Conservation (phyloP, 2,797 vertebrate species). For the Acanthiza pusilla region DNA sequence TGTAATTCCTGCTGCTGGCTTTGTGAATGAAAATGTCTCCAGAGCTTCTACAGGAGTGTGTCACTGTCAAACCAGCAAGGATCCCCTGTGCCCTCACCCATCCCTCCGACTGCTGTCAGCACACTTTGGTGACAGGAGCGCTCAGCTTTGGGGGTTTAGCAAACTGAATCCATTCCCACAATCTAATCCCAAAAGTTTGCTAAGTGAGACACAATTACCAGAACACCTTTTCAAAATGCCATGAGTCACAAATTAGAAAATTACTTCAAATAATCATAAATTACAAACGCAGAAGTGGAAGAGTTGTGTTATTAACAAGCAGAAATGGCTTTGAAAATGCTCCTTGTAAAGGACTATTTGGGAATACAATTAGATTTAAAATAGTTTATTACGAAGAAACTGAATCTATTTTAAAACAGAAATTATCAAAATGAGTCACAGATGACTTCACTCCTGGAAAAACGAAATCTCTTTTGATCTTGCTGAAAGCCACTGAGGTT, state of each 20-base stretch:
- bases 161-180: background rate
- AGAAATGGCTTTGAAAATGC: background rate
- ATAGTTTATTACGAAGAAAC: background rate
- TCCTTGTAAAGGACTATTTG: background rate
- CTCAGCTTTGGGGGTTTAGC: background rate
- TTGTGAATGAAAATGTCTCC: no score
- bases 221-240: background rate
- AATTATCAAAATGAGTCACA: slow-evolving; percentile 35
- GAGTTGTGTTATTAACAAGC: background rate
- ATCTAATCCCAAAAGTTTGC: background rate
- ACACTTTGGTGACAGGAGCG: fast-evolving
- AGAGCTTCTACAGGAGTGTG: fast-evolving
- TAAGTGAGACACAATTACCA: background rate
- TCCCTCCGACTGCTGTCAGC: fast-evolving
- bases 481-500: background rate
- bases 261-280: slow-evolving; percentile 17
- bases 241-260: slow-evolving; percentile 44
- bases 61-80: background rate
- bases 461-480: background rate
- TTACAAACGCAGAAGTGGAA: background rate
- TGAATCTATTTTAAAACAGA: slow-evolving; percentile 28
- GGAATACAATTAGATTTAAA: slow-evolving; percentile 23
- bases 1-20: background rate
- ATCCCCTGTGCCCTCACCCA: background rate
- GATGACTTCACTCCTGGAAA: background rate